Evolutionary conservation across 1,140 invertebrate genomes (phyloP).

Genomic region (Wasmannia auropunctata): DNA sequence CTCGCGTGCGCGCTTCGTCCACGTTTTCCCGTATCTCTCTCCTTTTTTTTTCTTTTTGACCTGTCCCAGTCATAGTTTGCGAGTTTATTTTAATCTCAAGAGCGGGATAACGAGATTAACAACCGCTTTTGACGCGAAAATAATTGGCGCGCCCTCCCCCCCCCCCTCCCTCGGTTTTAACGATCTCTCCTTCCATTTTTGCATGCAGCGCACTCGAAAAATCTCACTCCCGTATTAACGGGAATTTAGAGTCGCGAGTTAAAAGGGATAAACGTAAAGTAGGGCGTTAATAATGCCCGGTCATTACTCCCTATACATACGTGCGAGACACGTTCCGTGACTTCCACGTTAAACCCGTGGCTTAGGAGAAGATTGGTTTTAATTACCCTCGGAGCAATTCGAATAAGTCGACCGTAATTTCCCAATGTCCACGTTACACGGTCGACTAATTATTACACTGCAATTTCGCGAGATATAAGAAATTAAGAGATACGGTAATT

Average conservation of each 20-base stretch:
- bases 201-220: not conserved
- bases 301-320: not conserved
- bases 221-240: not conserved
- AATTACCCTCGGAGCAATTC: not conserved
- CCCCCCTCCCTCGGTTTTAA: too few species aligned
- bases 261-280: not conserved
- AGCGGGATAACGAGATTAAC: not conserved
- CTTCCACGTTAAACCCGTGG: not conserved
- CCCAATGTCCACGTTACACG: not conserved
- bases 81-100: not conserved
- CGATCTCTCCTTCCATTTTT: not conserved
- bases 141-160: not conserved
- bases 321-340: not conserved
- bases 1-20: not conserved
- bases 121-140: not conserved
- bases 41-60: not conserved
- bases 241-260: not conserved
- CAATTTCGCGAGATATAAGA: not conserved
- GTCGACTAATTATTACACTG: not conserved
- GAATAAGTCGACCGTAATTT: not conserved
- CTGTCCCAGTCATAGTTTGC: not conserved
- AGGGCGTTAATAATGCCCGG: not conserved
- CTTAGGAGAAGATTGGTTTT: conserved; percentile 28
- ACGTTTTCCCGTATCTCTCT: not conserved
- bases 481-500: too few species aligned